Conservation (phyloP, 1,140 invertebrate species). For the Euglossa dilemma region DNA sequence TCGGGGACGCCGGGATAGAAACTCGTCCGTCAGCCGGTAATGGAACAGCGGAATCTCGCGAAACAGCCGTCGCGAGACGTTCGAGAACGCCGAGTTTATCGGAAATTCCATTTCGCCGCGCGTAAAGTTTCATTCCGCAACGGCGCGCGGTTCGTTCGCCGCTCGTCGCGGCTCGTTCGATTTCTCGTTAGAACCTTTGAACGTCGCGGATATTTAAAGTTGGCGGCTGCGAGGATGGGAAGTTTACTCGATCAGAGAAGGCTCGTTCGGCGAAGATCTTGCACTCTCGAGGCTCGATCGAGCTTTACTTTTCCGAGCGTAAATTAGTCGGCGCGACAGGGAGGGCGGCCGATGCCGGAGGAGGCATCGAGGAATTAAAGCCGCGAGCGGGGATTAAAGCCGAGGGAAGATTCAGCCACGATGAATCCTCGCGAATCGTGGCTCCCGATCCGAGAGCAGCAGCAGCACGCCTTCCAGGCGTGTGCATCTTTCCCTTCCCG, state of each 20-base stretch:
- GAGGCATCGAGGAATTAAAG: too few species aligned
- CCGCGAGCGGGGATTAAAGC: background rate
- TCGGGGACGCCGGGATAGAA: slow-evolving; percentile 20
- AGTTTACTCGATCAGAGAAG: background rate
- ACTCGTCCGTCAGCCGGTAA: slow-evolving; percentile 37
- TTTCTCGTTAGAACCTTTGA: background rate
- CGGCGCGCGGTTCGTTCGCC: background rate
- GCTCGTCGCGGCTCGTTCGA: background rate
- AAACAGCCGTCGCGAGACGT: slow-evolving; percentile 18
- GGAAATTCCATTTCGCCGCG: slow-evolving; percentile 62
- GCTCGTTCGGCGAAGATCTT: background rate
- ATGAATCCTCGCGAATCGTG: background rate
- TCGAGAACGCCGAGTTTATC: slow-evolving; percentile 60
- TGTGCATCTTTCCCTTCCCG: background rate
- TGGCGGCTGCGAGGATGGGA: background rate
- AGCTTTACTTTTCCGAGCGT: too few species aligned
- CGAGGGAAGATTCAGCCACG: background rate
- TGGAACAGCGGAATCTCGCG: slow-evolving; percentile 37
- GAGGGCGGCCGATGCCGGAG: too few species aligned
- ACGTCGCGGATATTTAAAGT: background rate
- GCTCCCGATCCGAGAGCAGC: background rate
- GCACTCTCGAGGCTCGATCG: too few species aligned
- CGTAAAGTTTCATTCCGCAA: slow-evolving; percentile 57
- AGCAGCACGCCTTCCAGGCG: background rate
- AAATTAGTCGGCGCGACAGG: too few species aligned